Conservation (phyloP, 2,888 invertebrate species). For the Euplexia lucipara region DNA sequence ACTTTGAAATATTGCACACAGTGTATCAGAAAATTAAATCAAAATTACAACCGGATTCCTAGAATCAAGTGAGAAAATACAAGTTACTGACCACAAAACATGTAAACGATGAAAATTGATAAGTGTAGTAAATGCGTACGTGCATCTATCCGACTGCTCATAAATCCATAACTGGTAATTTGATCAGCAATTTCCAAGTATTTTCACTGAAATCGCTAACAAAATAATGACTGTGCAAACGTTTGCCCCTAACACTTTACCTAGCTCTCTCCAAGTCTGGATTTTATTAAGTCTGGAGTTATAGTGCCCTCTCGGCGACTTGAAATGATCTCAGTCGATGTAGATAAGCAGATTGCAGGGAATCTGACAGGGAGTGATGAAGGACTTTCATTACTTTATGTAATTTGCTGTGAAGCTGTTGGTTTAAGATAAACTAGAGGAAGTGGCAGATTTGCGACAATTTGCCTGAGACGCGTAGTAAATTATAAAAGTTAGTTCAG, state of each 20-base stretch:
- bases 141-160: constrained; percentile 71
- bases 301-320: constrained; percentile 81
- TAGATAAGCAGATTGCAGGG: constrained; percentile 72
- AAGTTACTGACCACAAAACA: constrained; percentile 62
- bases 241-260: constrained; percentile 82
- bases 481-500: constrained; percentile 13
- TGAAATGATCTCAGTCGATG: constrained; percentile 76
- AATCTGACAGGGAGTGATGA: constrained; percentile 68
- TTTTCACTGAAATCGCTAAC: constrained; percentile 86
- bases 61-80: constrained; percentile 62
- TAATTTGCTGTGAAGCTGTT: constrained; percentile 59
- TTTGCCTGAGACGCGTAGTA: constrained; percentile 13
- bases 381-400: constrained; percentile 53
- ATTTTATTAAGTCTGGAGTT: constrained; percentile 86
- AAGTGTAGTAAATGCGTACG: constrained; percentile 69
- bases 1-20: constrained; percentile 40
- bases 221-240: constrained; percentile 82
- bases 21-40: constrained; percentile 65
- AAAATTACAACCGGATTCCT: constrained; percentile 60
- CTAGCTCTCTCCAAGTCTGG: constrained; percentile 78
- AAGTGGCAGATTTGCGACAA: constrained; percentile 29
- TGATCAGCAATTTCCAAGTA: constrained; percentile 79
- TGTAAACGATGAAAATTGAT: constrained; percentile 72
- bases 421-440: constrained; percentile 44
- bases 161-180: constrained; percentile 82